A percentile compares a stretch with the other conserved stretches of the same genome.
phyloP scores from a whole-genome alignment of 2,888 invertebrate genomes.

The Lingula anatina region DNA sequence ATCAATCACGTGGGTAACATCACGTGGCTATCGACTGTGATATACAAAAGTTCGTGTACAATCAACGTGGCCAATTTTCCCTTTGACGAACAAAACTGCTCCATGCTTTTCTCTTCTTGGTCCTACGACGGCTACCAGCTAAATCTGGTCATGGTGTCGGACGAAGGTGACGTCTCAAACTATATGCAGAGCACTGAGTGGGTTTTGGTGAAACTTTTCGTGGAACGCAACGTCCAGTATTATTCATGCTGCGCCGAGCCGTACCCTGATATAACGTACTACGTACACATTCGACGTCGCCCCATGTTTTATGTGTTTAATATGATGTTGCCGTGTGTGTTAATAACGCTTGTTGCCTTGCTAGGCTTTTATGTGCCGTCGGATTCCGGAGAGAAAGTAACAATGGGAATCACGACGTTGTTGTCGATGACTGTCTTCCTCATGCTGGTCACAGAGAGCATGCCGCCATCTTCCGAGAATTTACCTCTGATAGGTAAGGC shows the following conservation, averaged over 20 bases:
- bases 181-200: slow-evolving; percentile 91
- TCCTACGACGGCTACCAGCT: slow-evolving; percentile 57
- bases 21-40: slow-evolving; percentile 58
- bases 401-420: slow-evolving; percentile 58
- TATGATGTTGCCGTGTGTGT: slow-evolving; percentile 57
- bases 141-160: slow-evolving; percentile 52
- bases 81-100: slow-evolving; percentile 58
- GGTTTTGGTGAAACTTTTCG: slow-evolving; percentile 60
- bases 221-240: slow-evolving; percentile 58
- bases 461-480: slow-evolving; percentile 60
- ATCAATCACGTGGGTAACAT: slow-evolving; percentile 57
- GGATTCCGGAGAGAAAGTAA: slow-evolving; percentile 55
- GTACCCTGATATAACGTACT: slow-evolving; percentile 57
- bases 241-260: slow-evolving; percentile 53
- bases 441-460: slow-evolving; percentile 59
- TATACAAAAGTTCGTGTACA: slow-evolving; percentile 57
- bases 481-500: slow-evolving; percentile 58
- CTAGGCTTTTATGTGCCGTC: slow-evolving; percentile 59
- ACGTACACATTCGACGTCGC: slow-evolving; percentile 54
- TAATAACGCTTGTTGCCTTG: slow-evolving; percentile 58
- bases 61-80: slow-evolving; percentile 59
- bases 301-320: slow-evolving; percentile 59
- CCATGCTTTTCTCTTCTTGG: slow-evolving; percentile 58
- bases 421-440: slow-evolving; percentile 59
- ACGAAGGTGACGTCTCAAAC: slow-evolving; percentile 78